Evolutionary conservation across 2,113 vertebrate species (phyloP).

Genomic region (Aphyosemion australe): DNA sequence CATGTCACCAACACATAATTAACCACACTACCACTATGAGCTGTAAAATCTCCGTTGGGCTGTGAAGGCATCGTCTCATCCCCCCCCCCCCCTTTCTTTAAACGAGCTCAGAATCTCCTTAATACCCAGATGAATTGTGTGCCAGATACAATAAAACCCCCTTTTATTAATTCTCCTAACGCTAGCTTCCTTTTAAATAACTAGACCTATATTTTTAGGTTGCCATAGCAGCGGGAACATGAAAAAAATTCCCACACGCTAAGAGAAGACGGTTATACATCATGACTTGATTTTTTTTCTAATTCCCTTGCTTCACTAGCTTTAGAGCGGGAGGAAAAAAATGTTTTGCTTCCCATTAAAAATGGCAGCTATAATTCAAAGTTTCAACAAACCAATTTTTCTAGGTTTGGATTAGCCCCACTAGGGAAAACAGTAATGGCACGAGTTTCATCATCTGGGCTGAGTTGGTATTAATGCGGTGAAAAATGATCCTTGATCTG

Average conservation of each 20-base stretch:
- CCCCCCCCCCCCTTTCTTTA: conserved; percentile 40
- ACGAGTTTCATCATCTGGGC: conserved; percentile 34
- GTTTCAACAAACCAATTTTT: conserved; percentile 24
- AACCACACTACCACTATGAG: conserved; percentile 58
- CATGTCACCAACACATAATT: conserved; percentile 77
- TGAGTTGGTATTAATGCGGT: conserved; percentile 24
- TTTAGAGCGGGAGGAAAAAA: neutral
- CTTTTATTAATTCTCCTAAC: conserved; percentile 79
- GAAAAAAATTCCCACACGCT: conserved; percentile 34
- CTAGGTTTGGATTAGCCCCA: conserved; percentile 4
- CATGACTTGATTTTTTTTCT: conserved; percentile 37
- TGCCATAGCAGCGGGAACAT: conserved; percentile 73
- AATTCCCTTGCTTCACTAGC: conserved; percentile 11
- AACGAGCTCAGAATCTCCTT: conserved; percentile 70
- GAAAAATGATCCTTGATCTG: conserved; percentile 46
- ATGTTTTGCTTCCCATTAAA: conserved; percentile 1
- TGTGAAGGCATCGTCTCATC: conserved; percentile 40
- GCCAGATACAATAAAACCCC: conserved; percentile 80
- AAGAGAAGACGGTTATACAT: conserved; percentile 40
- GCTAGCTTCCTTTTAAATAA: conserved; percentile 64
- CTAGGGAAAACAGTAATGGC: conserved; percentile 11
- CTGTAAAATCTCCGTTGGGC: conserved; percentile 60
- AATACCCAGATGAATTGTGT: conserved; percentile 79
- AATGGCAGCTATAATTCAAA: conserved; percentile 13
- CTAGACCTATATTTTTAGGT: conserved; percentile 80